Base-by-base conservation (phyloP, 2,888 invertebrate genomes). In the Papilio elwesi region DNA sequence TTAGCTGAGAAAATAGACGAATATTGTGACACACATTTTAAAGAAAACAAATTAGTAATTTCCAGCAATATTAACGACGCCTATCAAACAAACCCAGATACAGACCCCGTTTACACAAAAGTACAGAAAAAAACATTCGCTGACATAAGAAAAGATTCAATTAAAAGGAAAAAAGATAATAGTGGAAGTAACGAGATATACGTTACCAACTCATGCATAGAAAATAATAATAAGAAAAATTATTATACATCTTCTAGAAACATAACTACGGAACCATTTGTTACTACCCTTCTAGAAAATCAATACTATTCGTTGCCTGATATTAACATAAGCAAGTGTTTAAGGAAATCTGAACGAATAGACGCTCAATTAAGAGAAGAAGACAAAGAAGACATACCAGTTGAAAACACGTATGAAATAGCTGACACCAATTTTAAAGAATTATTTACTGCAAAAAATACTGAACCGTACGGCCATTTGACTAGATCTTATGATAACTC, bases 301-400 rank as follows among this genome's bases (percentile, higher is more conserved):
- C 96, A 96, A 83, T 96, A 96, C 81, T 95, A 95, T 86, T 96
- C 96, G 36, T 88, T 96, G 76, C 96, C 96, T 10, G 96, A 96
- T 85, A 95, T 96, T 64, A 95, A 95, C 72, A 95, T 95, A 38
- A 95, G 96, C 74, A 96, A 96, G 84, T 96, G 95, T 82, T 92
- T 96, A 75, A 94, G 95, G 80, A 96, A 95, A 82, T 96, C 95
- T 73, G 96, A 96, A 84, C 95, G 95, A 78, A 96, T 96, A 80
- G 96, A 96, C 85, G 95, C 95, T 72, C 96, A 96, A 84, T 86
- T 96, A 71, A 90, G 96, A 81, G 90, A 92, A 81, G 91, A 91
- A 80, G 92, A 92, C 76, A 88, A 89, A 74, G 92, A 93, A 82
- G 91, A 93, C 64, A 87, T 88, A 78, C 87, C 87, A 74, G 88